Base-by-base conservation (phyloP, 2,797 vertebrate genomes). In the Liasis olivaceus region DNA sequence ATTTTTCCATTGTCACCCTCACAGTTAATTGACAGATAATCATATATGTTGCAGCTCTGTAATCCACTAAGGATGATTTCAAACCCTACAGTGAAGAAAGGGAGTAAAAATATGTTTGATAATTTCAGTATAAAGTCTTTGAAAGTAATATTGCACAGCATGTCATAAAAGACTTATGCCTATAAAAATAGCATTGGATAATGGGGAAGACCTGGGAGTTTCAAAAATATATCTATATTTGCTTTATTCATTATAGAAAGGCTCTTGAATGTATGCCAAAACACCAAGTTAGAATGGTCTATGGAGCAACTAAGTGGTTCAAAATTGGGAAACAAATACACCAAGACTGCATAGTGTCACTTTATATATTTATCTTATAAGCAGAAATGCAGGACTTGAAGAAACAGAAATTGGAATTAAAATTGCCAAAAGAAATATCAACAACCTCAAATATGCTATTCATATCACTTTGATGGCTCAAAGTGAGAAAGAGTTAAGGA, bases 41-140 rank as follows among this genome's bases (percentile, higher is more conserved):
- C 99, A 99, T 99, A 95, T 99, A 99, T 2, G 98, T 98, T 92
- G 99, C 98, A 26, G 99, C 98, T 97, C 98, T 98, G 96, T 98
- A 99, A 98, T 99, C 99, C 4, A 95, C 94, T 87, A 99, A 91
- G 12, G 98, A 94, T 0, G 99, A 99, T 97, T 98, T 99, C 93
- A 99, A 97, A 22, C 99, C 99, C 99, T 99, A 97, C 59, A 36
- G 92, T n/a, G 88, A 91, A 14, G 17, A 51, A 87, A 85, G 14
- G 8, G 93, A 56, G 4, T 60, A 69, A 92, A 14, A 72, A 56
- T 6, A 17, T 87, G 90, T 94, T 89, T 81, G 92, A 95, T 3
- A 92, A 66, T 1, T 62, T 0, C 31, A 60, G 72, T 22, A 11
- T 0, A 63, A 77, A 86, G 69, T n/a, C 14, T 85, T 85, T 42